These are phyloP conservation scores for Drosophila nannoptera DNA, from an alignment of 1,140 invertebrate species.

Conservation along the genomic window DNA sequence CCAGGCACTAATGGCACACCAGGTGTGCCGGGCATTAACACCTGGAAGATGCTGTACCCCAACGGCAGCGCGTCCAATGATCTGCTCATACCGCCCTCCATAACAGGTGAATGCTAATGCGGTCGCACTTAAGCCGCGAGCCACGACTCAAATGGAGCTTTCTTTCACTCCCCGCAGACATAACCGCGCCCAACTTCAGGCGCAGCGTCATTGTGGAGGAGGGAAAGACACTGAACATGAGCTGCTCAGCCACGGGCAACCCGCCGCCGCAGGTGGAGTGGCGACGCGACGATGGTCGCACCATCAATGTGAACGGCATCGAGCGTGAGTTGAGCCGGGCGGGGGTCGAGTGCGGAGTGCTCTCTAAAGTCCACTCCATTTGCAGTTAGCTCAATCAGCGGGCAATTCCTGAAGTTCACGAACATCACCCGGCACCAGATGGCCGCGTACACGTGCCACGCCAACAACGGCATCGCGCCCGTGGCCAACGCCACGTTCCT, in stretches of 20 bases:
- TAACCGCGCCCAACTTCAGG: slow-evolving; percentile 52
- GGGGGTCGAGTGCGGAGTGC: not conserved
- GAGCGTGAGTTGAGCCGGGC: slow-evolving; percentile 63
- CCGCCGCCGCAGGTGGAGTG: slow-evolving; percentile 88
- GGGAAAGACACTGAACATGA: slow-evolving; percentile 86
- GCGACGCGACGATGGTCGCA: slow-evolving; percentile 84
- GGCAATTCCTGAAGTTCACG: slow-evolving; percentile 88
- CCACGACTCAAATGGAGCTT: not conserved
- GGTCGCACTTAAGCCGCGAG: no score
- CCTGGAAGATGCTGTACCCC: slow-evolving; percentile 83
- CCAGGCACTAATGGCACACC: slow-evolving; percentile 84
- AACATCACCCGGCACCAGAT: slow-evolving; percentile 91
- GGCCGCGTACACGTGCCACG: slow-evolving; percentile 91
- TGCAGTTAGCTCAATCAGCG: slow-evolving; percentile 84
- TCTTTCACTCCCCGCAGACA: slow-evolving; percentile 31
- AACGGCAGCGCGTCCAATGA: slow-evolving; percentile 83
- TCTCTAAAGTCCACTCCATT: not conserved
- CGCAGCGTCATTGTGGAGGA: slow-evolving; percentile 84
- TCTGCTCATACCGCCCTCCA: slow-evolving; percentile 88
- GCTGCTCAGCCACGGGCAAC: slow-evolving; percentile 87
- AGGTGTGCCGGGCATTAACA: slow-evolving; percentile 86
- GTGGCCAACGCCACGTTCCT: slow-evolving; percentile 88
- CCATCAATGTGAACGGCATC: slow-evolving; percentile 81
- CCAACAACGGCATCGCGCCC: slow-evolving; percentile 93
- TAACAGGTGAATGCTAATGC: slow-evolving; percentile 81